Percentiles rank a stretch among this genome's conserved stretches.
These are phyloP conservation scores for Paracyclopina nana DNA, from an alignment of 1,140 invertebrate species.

Conservation along the genomic window DNA sequence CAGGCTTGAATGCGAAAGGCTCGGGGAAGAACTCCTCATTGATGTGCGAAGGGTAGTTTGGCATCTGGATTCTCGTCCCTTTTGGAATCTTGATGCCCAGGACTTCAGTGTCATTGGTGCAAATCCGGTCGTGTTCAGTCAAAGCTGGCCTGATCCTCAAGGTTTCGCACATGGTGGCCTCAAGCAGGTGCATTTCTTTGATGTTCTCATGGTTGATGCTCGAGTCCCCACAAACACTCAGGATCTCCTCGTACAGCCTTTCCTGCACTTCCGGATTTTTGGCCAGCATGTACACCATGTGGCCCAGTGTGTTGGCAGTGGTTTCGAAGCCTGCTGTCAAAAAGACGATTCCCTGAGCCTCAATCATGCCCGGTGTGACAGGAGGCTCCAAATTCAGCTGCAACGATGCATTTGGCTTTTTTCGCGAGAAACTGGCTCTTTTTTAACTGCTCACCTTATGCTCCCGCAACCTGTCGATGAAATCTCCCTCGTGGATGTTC, in stretches of 20 bases:
- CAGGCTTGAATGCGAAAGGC: slow-evolving; percentile 65
- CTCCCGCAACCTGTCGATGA: neutral
- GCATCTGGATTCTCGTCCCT: slow-evolving; percentile 27
- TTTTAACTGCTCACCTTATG: no score
- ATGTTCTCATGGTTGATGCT: neutral
- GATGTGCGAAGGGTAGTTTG: slow-evolving; percentile 49
- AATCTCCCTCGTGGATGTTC: neutral
- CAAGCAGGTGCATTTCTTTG: neutral
- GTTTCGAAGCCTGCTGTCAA: neutral
- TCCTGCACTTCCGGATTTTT: slow-evolving; percentile 2
- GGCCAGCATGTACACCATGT: neutral
- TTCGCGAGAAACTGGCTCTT: no score
- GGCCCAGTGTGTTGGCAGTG: neutral
- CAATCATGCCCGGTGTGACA: neutral
- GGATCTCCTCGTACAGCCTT: neutral
- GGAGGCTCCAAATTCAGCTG: neutral
- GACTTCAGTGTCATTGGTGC: neutral
- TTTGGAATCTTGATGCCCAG: slow-evolving; percentile 1
- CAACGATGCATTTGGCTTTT: no score
- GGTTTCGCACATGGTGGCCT: slow-evolving; percentile 50
- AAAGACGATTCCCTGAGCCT: neutral
- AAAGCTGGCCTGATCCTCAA: slow-evolving; percentile 56
- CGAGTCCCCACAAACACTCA: no score
- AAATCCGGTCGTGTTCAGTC: slow-evolving; percentile 45
- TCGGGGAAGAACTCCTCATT: slow-evolving; percentile 54